Evolutionary conservation across 2,113 vertebrate genomes (phyloP).

Genomic region (Pheucticus melanocephalus): DNA sequence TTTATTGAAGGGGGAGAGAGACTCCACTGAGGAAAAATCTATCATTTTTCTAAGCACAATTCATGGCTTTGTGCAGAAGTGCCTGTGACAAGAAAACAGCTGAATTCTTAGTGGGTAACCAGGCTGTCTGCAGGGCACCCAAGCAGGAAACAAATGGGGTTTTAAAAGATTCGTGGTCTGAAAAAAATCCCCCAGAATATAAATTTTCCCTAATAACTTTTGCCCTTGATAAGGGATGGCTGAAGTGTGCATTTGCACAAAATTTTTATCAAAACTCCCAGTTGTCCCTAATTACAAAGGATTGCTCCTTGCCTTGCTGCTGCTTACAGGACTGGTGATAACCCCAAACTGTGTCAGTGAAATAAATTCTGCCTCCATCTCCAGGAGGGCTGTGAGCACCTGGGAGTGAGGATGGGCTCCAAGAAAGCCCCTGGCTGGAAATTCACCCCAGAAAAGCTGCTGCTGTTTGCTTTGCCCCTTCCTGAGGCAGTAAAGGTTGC

Average conservation of each 20-base stretch:
- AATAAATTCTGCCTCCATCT: not conserved
- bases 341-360: not conserved
- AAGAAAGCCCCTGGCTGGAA: not conserved
- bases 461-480: not conserved
- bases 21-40: not conserved
- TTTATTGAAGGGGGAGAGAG: constrained; percentile 43
- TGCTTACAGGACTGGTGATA: not conserved
- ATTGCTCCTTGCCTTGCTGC: not conserved
- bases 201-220: not conserved
- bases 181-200: not conserved
- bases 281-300: not conserved
- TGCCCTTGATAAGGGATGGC: not conserved
- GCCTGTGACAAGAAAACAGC: constrained; percentile 12
- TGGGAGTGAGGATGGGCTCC: not conserved
- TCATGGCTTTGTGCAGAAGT: constrained; percentile 22
- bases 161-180: not conserved
- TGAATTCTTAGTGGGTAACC: not conserved
- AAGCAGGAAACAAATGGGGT: not conserved
- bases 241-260: not conserved
- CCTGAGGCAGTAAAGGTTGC: not conserved
- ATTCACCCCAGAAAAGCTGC: not conserved
- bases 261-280: not conserved
- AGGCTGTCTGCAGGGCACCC: not conserved
- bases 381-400: not conserved
- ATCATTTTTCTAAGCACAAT: constrained; percentile 35